phyloP scores from a whole-genome alignment of 2,113 vertebrate species.

The rabbit (Oryctolagus cuniculus) region mOryCun1.1 NC_091434.1:97446501-97447000 shows the following conservation, averaged over 20 bases:
- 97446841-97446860: constrained; percentile 91
- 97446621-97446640: constrained; percentile 86
- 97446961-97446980: constrained; percentile 88
- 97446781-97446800: constrained; percentile 90
- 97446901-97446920: constrained; percentile 91
- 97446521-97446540: constrained; percentile 83
- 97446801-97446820: constrained; percentile 90
- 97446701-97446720: constrained; percentile 88
- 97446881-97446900: constrained; percentile 93
- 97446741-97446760: constrained; percentile 91
- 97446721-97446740: constrained; percentile 87
- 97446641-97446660: constrained; percentile 85
- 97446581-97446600: constrained; percentile 82
- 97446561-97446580: constrained; percentile 85
- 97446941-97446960: constrained; percentile 92
- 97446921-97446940: constrained; percentile 92
- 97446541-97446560: constrained; percentile 80
- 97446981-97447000: constrained; percentile 85
- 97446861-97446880: constrained; percentile 91
- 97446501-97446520: constrained; percentile 79
- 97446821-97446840: constrained; percentile 91
- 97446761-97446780: constrained; percentile 89
- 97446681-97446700: constrained; percentile 83
- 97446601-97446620: constrained; percentile 86
- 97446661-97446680: constrained; percentile 86